Evolutionary conservation across 2,797 vertebrate genomes (phyloP).

Genomic region (Ctenopoma kingsleyae): DNA sequence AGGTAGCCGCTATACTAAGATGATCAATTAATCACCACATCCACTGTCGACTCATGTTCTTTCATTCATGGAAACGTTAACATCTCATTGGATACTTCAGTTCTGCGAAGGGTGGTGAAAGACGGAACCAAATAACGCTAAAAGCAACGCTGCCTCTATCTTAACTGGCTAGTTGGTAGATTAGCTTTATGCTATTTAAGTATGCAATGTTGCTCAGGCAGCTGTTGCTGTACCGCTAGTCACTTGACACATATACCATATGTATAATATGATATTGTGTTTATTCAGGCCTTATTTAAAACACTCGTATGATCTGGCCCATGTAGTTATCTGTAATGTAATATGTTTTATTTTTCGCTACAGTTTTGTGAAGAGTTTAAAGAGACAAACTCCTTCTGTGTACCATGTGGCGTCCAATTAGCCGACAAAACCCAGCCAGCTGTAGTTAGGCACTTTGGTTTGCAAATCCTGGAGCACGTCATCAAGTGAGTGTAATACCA

Average conservation of each 20-base stretch:
- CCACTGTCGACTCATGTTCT: slow-evolving; percentile 7
- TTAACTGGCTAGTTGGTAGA: neutral
- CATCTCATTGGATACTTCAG: neutral
- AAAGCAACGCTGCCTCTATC: neutral
- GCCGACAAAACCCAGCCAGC: slow-evolving; percentile 92
- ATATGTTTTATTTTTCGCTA: neutral
- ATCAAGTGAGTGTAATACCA: slow-evolving; percentile 90
- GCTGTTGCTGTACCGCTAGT: neutral
- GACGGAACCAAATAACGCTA: neutral
- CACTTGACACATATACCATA: neutral
- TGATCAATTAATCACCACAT: slow-evolving; percentile 18
- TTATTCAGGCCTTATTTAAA: neutral
- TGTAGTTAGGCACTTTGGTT: slow-evolving; percentile 95
- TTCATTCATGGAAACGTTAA: slow-evolving; percentile 39
- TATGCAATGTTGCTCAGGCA: slow-evolving; percentile 10
- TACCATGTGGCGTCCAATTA: slow-evolving; percentile 93
- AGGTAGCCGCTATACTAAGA: slow-evolving; percentile 30
- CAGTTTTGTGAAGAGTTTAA: slow-evolving; percentile 99
- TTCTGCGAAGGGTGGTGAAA: neutral
- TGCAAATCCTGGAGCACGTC: slow-evolving; percentile 97
- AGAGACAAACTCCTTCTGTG: slow-evolving; percentile 92
- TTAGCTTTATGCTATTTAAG: slow-evolving; percentile 29
- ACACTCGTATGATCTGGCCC: neutral
- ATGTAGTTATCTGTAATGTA: neutral
- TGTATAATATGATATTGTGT: neutral